Evolutionary conservation across 2,113 vertebrate species (phyloP), one percentile per base, ranked within the genome.

Genomic region (Arizona elegans): DNA sequence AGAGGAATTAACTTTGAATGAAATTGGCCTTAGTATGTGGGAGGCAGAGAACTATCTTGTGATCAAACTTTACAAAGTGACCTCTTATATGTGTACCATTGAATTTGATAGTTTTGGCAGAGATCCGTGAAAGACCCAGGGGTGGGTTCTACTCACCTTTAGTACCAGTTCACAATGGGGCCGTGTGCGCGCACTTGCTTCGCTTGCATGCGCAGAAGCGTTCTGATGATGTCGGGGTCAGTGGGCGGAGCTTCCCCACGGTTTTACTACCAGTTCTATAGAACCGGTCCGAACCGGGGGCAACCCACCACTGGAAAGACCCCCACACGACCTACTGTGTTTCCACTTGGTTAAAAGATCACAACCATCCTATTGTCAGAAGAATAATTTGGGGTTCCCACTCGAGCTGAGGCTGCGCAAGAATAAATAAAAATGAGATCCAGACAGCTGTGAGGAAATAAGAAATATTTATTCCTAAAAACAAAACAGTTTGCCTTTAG

Each of bases 301-400:
- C 43, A 43, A 43, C 43, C 43, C 43, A 43, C 43, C 43, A 43
- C 3, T 43, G 43, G 43, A 43, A 43, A 43, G 43, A 43, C 43
- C 43, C 43, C 92, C 29, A 59, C 23, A 17, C 21, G 24, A 65
- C 70, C 1, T 21, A 93, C 59, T 62, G 59, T 29, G 59, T 19
- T 55, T 38, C 90, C 1, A 0, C 2, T 23, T 0, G 0, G 23
- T 3, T 15, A 7, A 19, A 89, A 8, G 8, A 85, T 62, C 87
- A 52, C 21, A 52, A 19, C 87, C 0, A 0, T 10, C 0, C 0
- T 91, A n/a, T 12, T n/a, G 62, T 65, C 62, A 65, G 62, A 65
- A 65, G 62, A 65, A 65, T 65, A 65, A 65, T 65, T n/a, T 65
- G 26, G 11, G 62, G 26, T 65, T 65, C 29, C 62, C 4, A n/a